phyloP scores from a whole-genome alignment of 2,113 vertebrate species.

The Perca flavescens region DNA sequence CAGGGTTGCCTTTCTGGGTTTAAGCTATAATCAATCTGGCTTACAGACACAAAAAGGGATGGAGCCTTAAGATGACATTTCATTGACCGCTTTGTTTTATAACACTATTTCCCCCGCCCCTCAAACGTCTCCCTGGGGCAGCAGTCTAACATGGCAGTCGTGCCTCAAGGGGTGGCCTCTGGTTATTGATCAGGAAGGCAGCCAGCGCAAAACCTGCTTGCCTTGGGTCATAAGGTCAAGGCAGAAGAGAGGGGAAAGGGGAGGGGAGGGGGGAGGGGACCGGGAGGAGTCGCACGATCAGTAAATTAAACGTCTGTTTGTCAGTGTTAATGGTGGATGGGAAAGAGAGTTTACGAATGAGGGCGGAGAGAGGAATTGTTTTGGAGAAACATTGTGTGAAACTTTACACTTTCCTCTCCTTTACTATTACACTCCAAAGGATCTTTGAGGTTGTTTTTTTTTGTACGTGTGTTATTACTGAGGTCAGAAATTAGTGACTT shows the following conservation, averaged over 20 bases:
- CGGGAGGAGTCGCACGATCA: conserved; percentile 31
- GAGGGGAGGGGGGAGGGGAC: conserved; percentile 7
- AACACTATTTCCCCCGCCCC: background rate
- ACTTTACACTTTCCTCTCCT: background rate
- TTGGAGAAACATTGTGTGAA: background rate
- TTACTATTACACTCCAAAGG: background rate
- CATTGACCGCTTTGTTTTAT: conserved; percentile 58
- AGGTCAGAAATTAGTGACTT: background rate
- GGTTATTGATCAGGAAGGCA: conserved; percentile 69
- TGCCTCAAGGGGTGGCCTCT: conserved; percentile 69
- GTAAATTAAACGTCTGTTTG: conserved; percentile 75
- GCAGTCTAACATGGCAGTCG: conserved; percentile 30
- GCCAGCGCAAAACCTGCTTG: conserved; percentile 32
- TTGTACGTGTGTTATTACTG: too few species aligned
- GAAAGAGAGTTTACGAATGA: background rate
- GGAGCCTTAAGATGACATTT: conserved; percentile 48
- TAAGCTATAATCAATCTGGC: conserved; percentile 63
- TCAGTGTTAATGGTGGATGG: conserved; percentile 11
- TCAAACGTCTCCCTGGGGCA: background rate
- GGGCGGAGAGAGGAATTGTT: background rate
- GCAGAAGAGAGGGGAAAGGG: conserved; percentile 48
- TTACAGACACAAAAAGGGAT: conserved; percentile 52
- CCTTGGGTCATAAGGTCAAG: conserved; percentile 74
- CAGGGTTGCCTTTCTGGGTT: conserved; percentile 44
- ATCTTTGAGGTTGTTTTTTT: background rate